Evolutionary conservation across 92 coral and sea anemone species (phyloP).

Genomic region (Anthopleura xanthogrammica): DNA sequence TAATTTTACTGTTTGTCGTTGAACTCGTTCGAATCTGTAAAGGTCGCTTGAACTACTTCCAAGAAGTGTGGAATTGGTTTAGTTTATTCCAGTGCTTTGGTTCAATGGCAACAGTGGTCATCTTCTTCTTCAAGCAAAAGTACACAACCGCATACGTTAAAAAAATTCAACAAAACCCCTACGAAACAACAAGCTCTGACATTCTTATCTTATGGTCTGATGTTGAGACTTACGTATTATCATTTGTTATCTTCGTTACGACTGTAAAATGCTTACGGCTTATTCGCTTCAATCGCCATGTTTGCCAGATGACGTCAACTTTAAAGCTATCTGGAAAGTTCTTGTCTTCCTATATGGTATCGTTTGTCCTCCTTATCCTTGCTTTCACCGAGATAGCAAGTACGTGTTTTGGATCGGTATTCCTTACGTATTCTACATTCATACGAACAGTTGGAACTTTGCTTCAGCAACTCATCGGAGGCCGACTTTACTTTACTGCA

Average conservation of each 20-base stretch:
- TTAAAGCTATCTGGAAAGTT: conserved; percentile 46
- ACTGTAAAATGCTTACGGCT: conserved; percentile 74
- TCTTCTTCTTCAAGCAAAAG: conserved; percentile 80
- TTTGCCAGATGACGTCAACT: conserved; percentile 71
- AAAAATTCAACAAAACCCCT: conserved; percentile 70
- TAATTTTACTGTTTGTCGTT: conserved; percentile 50
- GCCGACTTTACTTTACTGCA: conserved; percentile 58
- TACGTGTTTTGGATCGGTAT: conserved; percentile 52
- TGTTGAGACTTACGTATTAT: conserved; percentile 65
- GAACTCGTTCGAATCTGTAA: conserved; percentile 56
- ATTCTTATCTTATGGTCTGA: conserved; percentile 74
- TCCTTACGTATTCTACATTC: conserved; percentile 63
- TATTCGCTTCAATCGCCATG: conserved; percentile 72
- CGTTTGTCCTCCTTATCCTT: conserved; percentile 44
- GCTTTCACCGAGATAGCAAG: conserved; percentile 70
- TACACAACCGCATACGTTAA: conserved; percentile 66
- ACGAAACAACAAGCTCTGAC: conserved; percentile 76
- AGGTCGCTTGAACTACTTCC: conserved; percentile 41
- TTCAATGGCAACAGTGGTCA: conserved; percentile 67
- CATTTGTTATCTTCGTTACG: conserved; percentile 71
- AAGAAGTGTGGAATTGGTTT: conserved; percentile 73
- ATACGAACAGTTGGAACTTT: conserved; percentile 64
- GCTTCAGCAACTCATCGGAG: conserved; percentile 70
- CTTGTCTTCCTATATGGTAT: conserved; percentile 46
- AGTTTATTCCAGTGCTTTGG: conserved; percentile 48